Percentiles rank a stretch among this genome's conserved stretches.
These are phyloP conservation scores for Pterostichus niger DNA, from an alignment of 2,888 invertebrate genomes.

Conservation along the genomic window DNA sequence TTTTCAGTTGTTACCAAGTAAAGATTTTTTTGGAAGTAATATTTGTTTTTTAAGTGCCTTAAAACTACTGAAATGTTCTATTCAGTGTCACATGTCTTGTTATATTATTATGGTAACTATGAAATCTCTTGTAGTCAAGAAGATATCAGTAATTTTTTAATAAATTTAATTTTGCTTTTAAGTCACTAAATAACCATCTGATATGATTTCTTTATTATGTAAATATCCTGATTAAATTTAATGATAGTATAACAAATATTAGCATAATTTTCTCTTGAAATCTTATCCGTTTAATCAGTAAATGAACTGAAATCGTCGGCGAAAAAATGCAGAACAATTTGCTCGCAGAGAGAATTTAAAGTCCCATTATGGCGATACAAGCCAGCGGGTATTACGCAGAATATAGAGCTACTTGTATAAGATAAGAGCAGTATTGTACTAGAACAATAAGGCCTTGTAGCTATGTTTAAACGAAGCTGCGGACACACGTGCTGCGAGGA, in stretches of 20 bases:
- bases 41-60: too few relatives aligned
- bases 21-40: too few relatives aligned
- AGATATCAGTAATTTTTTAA: too few relatives aligned
- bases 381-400: background rate
- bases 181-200: conserved; percentile 1
- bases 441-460: background rate
- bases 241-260: conserved; percentile 3
- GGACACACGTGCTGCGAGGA: too few relatives aligned
- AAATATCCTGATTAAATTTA: background rate
- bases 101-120: too few relatives aligned
- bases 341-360: conserved; percentile 17
- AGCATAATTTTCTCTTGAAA: conserved; percentile 31
- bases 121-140: too few relatives aligned
- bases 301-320: conserved; percentile 3
- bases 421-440: conserved; percentile 20
- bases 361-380: conserved; percentile 20
- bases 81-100: too few relatives aligned
- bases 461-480: too few relatives aligned
- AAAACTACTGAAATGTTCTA: too few relatives aligned
- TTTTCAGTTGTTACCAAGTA: too few relatives aligned
- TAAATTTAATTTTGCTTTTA: background rate
- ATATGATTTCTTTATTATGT: conserved; percentile 28
- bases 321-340: conserved; percentile 17
- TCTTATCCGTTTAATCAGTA: conserved; percentile 1
- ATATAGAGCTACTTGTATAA: conserved; percentile 10